Evolutionary conservation across 2,113 vertebrate genomes (phyloP).

Genomic region (Aptenodytes patagonicus): DNA sequence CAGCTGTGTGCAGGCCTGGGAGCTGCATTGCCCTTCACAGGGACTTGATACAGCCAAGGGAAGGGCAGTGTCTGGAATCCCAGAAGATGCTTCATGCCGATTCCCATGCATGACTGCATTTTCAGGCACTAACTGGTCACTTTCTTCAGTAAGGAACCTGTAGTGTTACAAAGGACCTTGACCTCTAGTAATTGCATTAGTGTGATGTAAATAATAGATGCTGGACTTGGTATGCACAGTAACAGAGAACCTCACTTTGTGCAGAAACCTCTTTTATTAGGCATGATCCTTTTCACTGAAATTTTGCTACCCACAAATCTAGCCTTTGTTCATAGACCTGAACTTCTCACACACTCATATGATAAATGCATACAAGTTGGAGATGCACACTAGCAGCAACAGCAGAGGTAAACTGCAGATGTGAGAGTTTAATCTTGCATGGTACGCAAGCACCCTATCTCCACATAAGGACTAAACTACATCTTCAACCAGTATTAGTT

Average conservation of each 20-base stretch:
- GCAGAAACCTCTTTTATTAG: neutral
- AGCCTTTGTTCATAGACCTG: neutral
- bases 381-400: neutral
- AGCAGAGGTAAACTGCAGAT: neutral
- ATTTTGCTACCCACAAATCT: neutral
- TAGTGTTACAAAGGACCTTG: neutral
- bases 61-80: neutral
- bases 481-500: neutral
- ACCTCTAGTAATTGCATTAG: neutral
- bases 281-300: neutral
- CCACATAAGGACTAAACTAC: neutral
- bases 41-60: neutral
- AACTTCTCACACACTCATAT: neutral
- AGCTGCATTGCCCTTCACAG: rapidly evolving
- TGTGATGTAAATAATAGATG: neutral
- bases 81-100: neutral
- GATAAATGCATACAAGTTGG: neutral
- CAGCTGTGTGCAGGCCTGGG: neutral
- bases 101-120: neutral
- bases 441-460: neutral
- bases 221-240: neutral
- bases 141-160: neutral
- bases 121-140: neutral
- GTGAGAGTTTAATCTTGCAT: neutral
- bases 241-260: neutral